These are phyloP conservation scores for Falco punctatus DNA, from an alignment of 2,113 vertebrate genomes.

Conservation along the genomic window DNA sequence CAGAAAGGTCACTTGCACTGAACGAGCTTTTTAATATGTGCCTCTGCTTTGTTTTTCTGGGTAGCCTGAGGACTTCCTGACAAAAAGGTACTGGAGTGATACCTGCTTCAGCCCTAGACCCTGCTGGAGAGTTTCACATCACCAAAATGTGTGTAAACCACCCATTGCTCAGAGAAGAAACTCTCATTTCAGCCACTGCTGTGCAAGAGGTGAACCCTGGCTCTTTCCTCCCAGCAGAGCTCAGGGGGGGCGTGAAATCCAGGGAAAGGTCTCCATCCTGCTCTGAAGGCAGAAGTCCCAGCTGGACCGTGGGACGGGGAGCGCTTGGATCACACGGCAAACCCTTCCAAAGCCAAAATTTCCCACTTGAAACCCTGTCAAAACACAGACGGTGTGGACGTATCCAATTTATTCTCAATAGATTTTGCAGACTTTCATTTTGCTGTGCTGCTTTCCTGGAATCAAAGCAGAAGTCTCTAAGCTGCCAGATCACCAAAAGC, in stretches of 20 bases:
- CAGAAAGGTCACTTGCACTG: neutral
- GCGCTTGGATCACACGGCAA: neutral
- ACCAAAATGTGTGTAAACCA: rapidly evolving
- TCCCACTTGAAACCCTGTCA: conserved; percentile 49
- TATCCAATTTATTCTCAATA: conserved; percentile 66
- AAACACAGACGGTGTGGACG: neutral
- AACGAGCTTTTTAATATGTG: neutral
- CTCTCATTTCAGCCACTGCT: neutral
- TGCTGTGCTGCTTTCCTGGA: conserved; percentile 62
- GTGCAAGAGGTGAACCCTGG: neutral
- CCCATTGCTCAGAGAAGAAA: neutral
- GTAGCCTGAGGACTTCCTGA: neutral
- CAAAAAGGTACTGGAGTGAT: neutral
- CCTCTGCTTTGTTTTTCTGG: neutral
- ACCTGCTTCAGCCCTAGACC: neutral
- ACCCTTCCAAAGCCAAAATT: conserved; percentile 26
- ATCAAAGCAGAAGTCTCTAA: conserved; percentile 10
- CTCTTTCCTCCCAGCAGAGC: neutral
- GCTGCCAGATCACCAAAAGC: neutral
- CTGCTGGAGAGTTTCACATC: neutral
- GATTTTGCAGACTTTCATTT: conserved; percentile 60
- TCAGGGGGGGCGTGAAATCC: neutral
- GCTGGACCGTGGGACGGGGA: neutral
- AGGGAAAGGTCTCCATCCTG: neutral
- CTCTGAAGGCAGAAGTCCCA: neutral